A percentile compares a stretch with the other conserved stretches of the same genome.
Evolutionary conservation across 2,113 vertebrate species (phyloP).

Genomic region (Bungarus multicinctus): DNA sequence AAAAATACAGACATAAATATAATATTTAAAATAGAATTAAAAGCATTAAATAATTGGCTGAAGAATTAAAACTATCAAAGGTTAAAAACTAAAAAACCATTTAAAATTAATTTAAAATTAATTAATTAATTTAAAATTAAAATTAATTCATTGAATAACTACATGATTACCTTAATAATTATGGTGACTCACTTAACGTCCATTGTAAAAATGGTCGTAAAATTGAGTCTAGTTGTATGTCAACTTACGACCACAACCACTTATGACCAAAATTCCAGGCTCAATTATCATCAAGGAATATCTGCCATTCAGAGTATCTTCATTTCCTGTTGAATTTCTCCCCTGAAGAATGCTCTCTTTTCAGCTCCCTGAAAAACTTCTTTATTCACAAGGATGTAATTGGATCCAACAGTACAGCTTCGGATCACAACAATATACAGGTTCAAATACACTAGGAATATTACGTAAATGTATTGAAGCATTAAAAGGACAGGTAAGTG

Average conservation of each 20-base stretch:
- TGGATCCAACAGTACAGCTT: constrained; percentile 83
- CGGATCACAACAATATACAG: constrained; percentile 77
- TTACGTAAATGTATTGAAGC: constrained; percentile 77
- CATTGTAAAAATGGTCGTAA: neutral
- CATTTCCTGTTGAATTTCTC: neutral
- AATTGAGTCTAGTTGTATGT: neutral
- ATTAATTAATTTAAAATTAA: too few species aligned
- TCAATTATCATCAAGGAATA: neutral
- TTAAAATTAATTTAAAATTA: too few species aligned
- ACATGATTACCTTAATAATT: neutral
- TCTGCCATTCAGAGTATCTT: neutral
- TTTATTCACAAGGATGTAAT: constrained; percentile 83
- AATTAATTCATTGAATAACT: neutral
- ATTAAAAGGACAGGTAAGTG: constrained; percentile 72
- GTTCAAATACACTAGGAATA: constrained; percentile 74
- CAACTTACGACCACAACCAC: neutral
- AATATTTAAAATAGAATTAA: too few species aligned
- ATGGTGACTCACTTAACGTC: neutral
- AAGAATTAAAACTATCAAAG: too few species aligned
- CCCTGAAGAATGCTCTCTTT: neutral
- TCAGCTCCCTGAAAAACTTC: constrained; percentile 79
- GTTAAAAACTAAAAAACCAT: too few species aligned
- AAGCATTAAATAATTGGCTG: too few species aligned
- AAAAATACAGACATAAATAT: too few species aligned
- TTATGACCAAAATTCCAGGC: neutral